Evolutionary conservation across 2,888 invertebrate genomes (phyloP).

Genomic region (Pyrochroa serraticornis): DNA sequence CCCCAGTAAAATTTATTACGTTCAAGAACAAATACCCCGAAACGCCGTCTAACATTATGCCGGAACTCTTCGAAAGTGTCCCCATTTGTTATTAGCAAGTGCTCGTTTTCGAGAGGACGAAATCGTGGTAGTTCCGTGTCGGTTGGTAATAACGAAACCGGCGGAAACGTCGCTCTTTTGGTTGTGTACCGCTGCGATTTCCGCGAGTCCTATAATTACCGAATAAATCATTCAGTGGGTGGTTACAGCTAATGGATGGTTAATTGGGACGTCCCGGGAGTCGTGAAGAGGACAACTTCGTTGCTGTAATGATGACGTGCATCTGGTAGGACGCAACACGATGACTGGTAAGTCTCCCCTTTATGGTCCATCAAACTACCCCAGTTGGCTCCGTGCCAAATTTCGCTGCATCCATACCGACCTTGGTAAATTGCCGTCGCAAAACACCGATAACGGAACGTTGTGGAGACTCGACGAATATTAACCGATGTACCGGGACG

Average conservation of each 20-base stretch:
- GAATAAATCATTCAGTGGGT: constrained; percentile 42
- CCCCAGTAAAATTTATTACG: constrained; percentile 14
- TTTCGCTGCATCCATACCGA: too few species aligned
- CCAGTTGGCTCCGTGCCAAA: too few species aligned
- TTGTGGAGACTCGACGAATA: too few species aligned
- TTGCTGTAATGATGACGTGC: neutral
- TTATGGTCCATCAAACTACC: too few species aligned
- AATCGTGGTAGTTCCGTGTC: too few species aligned
- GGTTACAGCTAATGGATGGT: constrained; percentile 40
- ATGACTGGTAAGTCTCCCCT: constrained; percentile 1
- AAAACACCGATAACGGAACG: too few species aligned
- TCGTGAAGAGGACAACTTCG: constrained; percentile 2
- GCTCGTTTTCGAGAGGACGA: constrained; percentile 1
- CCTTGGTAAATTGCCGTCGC: too few species aligned
- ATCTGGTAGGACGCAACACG: constrained; percentile 4
- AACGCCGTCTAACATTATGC: constrained; percentile 7
- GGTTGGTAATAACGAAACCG: too few species aligned
- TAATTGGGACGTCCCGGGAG: constrained; percentile 33
- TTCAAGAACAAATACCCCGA: constrained; percentile 9
- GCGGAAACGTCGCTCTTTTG: too few species aligned
- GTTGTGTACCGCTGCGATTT: too few species aligned
- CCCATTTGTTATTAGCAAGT: constrained; percentile 11
- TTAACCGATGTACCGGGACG: too few species aligned
- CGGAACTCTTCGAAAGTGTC: constrained; percentile 10
- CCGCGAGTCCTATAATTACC: constrained; percentile 14